Percentiles rank a stretch among this genome's conserved stretches.
Evolutionary conservation across 2,888 invertebrate species (phyloP).

Genomic region (Micoletzkya japonica): DNA sequence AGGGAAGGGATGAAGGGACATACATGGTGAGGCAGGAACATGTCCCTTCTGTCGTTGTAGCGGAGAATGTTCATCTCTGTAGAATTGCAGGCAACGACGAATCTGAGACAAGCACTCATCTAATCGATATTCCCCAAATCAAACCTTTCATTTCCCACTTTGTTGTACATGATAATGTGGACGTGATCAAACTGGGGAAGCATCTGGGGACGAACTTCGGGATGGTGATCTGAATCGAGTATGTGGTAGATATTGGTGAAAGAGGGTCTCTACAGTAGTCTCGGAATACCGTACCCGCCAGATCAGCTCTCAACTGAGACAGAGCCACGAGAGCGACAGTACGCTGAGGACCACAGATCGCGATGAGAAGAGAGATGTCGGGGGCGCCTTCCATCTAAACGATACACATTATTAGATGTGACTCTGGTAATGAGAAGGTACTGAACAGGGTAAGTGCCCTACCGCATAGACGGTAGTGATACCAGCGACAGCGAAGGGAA

Average conservation of each 20-base stretch:
- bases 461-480: slow-evolving; percentile 23
- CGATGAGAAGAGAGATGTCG: slow-evolving; percentile 13
- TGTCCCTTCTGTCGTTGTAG: slow-evolving; percentile 47
- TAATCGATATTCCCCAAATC: not conserved
- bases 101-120: not conserved
- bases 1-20: slow-evolving; percentile 24
- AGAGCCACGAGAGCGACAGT: slow-evolving; percentile 22
- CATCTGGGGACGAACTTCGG: slow-evolving; percentile 20
- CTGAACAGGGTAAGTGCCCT: not conserved
- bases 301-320: slow-evolving; percentile 20
- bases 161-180: slow-evolving; percentile 21
- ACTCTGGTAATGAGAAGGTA: not conserved
- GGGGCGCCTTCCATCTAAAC: slow-evolving; percentile 20
- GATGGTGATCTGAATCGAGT: slow-evolving; percentile 18
- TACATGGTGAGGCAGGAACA: slow-evolving; percentile 46
- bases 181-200: slow-evolving; percentile 21
- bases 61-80: slow-evolving; percentile 50
- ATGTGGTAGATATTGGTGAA: not conserved
- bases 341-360: slow-evolving; percentile 14
- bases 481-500: slow-evolving; percentile 22
- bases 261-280: not conserved
- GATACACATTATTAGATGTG: not conserved
- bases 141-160: slow-evolving; percentile 26
- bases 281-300: slow-evolving; percentile 8
- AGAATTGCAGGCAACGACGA: slow-evolving; percentile 28